phyloP scores from a whole-genome alignment of 2,797 vertebrate species.

The Delichon dasypus region DNA sequence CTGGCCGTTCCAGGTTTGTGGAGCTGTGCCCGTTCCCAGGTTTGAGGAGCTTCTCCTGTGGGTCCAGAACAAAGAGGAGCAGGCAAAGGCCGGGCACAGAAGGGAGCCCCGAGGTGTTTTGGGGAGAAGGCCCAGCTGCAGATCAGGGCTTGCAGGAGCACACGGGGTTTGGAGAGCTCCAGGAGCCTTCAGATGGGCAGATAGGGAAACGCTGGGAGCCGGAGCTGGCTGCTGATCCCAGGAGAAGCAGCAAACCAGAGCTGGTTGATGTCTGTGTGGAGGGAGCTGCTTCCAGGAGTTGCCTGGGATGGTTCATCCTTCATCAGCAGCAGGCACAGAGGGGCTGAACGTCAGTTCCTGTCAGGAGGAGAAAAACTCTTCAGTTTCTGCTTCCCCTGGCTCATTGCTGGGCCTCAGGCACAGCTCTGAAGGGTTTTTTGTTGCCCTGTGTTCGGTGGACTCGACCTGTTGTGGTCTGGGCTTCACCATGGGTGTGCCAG shows the following conservation, averaged over 20 bases:
- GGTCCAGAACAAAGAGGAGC: neutral
- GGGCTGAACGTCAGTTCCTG: neutral
- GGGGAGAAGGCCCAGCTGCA: neutral
- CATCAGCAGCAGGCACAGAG: neutral
- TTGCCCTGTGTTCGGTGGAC: rapidly evolving
- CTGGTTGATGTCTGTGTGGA: rapidly evolving
- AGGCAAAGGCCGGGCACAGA: neutral
- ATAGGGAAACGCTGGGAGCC: neutral
- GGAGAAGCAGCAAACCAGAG: neutral
- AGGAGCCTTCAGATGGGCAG: neutral
- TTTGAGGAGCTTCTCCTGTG: neutral
- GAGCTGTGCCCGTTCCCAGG: neutral
- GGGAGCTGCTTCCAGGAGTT: neutral
- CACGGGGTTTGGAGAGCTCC: neutral
- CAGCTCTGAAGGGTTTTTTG: neutral
- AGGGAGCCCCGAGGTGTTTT: neutral
- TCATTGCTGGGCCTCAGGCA: rapidly evolving
- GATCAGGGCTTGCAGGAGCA: rapidly evolving
- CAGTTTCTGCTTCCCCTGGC: neutral
- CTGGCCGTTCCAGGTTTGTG: neutral
- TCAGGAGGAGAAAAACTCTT: neutral
- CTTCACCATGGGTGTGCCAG: rapidly evolving
- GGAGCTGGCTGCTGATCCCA: neutral
- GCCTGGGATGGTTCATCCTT: neutral
- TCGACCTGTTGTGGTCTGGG: neutral